Evolutionary conservation across 2,888 invertebrate species (phyloP), one percentile per base, ranked within the genome.

Genomic region (Antitype chi): DNA sequence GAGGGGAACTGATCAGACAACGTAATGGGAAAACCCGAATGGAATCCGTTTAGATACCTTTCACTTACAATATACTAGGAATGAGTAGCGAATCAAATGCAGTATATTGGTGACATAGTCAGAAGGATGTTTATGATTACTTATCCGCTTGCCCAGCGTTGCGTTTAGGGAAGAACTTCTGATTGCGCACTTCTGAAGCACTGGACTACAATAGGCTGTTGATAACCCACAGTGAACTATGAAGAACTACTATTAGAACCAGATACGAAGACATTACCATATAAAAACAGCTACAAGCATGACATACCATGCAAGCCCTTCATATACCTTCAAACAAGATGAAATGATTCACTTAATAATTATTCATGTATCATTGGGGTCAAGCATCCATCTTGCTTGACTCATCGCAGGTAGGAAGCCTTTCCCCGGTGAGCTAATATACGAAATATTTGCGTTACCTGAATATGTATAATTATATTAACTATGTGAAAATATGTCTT

Each of bases 331-430:
- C 25, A 17, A 38, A 17, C 23, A 73, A 82, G 68, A 75, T 71
- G 63, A 80, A 68, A 81, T 93, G 92, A 93, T 87, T 93, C 93
- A 93, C 86, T 85, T 87, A 88, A 87, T 80, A 91, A 89, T 90
- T 90, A 91, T 88, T 88, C 86, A 85, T 81, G 84, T 88, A 89
- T 89, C 91, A 92, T 92, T 87, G 90, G 89, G 92, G 92, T 92
- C 92, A 92, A 90, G 71, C 89, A 90, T 87, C 70, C 82, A 86
- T 85, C 49, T 63, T 83, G 78, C 86, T 88, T 93, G 92, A 93
- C 78, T 92, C 93, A 92, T 81, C 85, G 81, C 79, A 89, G 85
- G 89, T 88, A 80, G 74, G 84, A 85, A 89, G 85, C 84, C 89
- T 91, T 88, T 89, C 88, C 70, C 86, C 72, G 63, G 43, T 83